These are phyloP conservation scores for Otolemur crassicaudatus DNA, from an alignment of 2,797 vertebrate species.

Conservation along the genomic window DNA sequence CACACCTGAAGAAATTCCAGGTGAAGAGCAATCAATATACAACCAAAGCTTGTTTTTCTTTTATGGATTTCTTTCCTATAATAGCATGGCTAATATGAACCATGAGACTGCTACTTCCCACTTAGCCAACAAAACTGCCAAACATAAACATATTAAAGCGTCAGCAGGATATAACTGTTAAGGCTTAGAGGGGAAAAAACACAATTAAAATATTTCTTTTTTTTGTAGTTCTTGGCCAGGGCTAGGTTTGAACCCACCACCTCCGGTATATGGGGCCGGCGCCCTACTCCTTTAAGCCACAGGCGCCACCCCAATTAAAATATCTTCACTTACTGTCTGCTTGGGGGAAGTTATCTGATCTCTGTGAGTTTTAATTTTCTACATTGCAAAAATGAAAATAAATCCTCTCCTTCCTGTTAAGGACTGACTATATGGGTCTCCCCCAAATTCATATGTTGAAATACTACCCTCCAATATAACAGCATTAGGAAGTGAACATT, in stretches of 20 bases:
- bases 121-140: neutral
- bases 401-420: neutral
- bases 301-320: neutral
- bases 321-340: neutral
- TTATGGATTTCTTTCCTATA: neutral
- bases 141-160: neutral
- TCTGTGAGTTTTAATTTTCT: neutral
- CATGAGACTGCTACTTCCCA: neutral
- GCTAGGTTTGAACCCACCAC: too few relatives aligned
- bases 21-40: neutral
- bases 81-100: neutral
- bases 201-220: neutral
- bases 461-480: neutral
- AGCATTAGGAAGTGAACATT: neutral
- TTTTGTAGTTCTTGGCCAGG: too few relatives aligned
- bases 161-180: neutral
- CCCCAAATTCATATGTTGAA: neutral
- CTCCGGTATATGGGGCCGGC: too few relatives aligned
- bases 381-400: neutral
- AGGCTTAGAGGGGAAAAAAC: neutral
- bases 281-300: too few relatives aligned
- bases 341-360: neutral
- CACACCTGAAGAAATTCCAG: neutral
- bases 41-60: neutral
- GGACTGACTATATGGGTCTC: neutral